Evolutionary conservation across 2,113 vertebrate genomes (phyloP).

Genomic region (Caretta caretta): DNA sequence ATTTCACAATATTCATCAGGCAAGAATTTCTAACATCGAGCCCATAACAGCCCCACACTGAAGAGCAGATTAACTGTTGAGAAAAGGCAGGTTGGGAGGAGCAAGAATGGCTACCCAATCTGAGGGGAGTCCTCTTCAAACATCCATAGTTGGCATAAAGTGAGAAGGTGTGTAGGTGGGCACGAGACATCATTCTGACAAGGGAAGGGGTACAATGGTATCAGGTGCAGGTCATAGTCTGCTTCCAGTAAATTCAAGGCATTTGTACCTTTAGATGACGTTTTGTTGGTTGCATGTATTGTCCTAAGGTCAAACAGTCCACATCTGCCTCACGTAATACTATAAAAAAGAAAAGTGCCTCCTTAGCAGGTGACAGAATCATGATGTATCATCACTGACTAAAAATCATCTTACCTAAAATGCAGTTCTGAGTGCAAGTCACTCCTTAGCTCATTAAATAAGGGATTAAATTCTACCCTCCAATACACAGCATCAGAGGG

Average conservation of each 20-base stretch:
- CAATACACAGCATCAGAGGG: not conserved
- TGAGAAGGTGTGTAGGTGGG: not conserved
- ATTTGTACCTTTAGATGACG: slow-evolving; percentile 91
- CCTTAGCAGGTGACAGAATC: slow-evolving; percentile 8
- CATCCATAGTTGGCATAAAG: not conserved
- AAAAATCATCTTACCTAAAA: not conserved
- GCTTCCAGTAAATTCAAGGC: not conserved
- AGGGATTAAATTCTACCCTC: not conserved
- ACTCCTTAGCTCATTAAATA: rapidly evolving
- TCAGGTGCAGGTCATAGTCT: not conserved
- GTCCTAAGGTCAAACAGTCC: slow-evolving; percentile 96
- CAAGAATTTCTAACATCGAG: not conserved
- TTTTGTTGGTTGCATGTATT: slow-evolving; percentile 99
- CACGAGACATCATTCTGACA: not conserved
- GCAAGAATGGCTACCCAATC: not conserved
- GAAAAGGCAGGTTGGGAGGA: not conserved
- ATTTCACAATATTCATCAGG: not conserved
- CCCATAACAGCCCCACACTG: not conserved
- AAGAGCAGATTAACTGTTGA: not conserved
- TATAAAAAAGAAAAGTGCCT: slow-evolving; percentile 62
- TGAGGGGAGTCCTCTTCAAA: not conserved
- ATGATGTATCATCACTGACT: not conserved
- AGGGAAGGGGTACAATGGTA: not conserved
- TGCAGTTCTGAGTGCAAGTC: not conserved
- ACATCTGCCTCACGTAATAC: slow-evolving; percentile 90